Conservation (phyloP, 2,797 vertebrate species). For the Pogonophryne albipinna region DNA sequence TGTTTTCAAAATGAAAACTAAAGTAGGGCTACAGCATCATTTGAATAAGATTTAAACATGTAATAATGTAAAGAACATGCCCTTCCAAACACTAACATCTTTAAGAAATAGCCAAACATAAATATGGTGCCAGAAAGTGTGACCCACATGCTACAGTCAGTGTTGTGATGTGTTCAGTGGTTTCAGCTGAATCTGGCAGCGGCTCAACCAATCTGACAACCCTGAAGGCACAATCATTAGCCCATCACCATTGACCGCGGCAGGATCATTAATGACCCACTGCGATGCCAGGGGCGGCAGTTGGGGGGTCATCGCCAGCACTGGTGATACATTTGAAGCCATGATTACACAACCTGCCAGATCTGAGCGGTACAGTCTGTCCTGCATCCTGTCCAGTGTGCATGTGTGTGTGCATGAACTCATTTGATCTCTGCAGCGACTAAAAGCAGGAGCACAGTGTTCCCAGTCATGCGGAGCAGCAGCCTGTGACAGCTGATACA, state of each 20-base stretch:
- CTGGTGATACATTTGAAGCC: slow-evolving; percentile 42
- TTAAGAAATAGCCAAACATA: neutral
- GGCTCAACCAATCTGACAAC: slow-evolving; percentile 45
- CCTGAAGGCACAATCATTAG: slow-evolving; percentile 68
- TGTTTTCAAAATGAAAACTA: slow-evolving; percentile 2
- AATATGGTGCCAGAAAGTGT: neutral
- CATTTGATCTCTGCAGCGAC: slow-evolving; percentile 34
- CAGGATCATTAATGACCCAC: slow-evolving; percentile 70
- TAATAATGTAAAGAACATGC: neutral
- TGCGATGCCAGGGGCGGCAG: slow-evolving; percentile 42
- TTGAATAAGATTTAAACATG: neutral
- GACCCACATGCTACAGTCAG: slow-evolving; percentile 2
- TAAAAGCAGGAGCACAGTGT: slow-evolving; percentile 43
- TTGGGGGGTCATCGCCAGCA: slow-evolving; percentile 45
- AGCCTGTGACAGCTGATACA: slow-evolving; percentile 31
- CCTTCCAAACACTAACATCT: neutral
- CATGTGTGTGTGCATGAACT: slow-evolving; percentile 33
- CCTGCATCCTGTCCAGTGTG: slow-evolving; percentile 41
- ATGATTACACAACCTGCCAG: slow-evolving; percentile 67
- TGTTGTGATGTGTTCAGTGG: slow-evolving; percentile 45
- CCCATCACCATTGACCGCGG: slow-evolving; percentile 71
- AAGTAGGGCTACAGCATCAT: neutral
- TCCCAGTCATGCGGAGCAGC: slow-evolving; percentile 24
- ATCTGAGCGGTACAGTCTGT: slow-evolving; percentile 48
- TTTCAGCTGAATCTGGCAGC: slow-evolving; percentile 49